phyloP scores from a whole-genome alignment of 53 echinoderm and acorn worm genomes.

The Holothuria leucospilota region DNA sequence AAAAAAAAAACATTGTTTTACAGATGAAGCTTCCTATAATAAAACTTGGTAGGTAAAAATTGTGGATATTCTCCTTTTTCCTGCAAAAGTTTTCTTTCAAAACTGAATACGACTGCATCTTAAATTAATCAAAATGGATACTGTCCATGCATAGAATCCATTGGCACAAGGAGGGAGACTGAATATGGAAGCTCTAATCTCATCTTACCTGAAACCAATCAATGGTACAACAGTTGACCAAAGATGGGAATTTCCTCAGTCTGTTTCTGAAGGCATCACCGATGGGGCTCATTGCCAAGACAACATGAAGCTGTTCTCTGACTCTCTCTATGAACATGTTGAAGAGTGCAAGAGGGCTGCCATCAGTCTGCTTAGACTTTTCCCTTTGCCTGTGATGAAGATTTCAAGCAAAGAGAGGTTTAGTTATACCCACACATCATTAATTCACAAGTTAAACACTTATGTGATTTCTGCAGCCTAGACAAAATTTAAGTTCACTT shows the following conservation, averaged over 20 bases:
- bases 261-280: constrained; percentile 98
- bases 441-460: background rate
- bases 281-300: constrained; percentile 97
- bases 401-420: background rate
- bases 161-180: too few species aligned
- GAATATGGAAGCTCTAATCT: too few species aligned
- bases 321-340: constrained; percentile 97
- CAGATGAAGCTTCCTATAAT: too few species aligned
- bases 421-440: background rate
- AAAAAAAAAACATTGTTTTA: too few species aligned
- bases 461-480: too few species aligned
- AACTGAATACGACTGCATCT: too few species aligned
- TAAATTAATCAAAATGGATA: too few species aligned
- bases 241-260: constrained; percentile 93
- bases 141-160: too few species aligned
- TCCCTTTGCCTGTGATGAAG: constrained; percentile 77
- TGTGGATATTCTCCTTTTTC: too few species aligned
- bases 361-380: constrained; percentile 94
- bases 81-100: too few species aligned
- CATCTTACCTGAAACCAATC: constrained; percentile 96
- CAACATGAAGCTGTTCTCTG: constrained; percentile 91
- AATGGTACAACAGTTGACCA: constrained; percentile 98
- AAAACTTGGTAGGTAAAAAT: too few species aligned
- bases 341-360: constrained; percentile 85
- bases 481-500: too few species aligned